Evolutionary conservation across 2,888 invertebrate species (phyloP), one percentile per base, ranked within the genome.

Genomic region (Ellobium chinense): DNA sequence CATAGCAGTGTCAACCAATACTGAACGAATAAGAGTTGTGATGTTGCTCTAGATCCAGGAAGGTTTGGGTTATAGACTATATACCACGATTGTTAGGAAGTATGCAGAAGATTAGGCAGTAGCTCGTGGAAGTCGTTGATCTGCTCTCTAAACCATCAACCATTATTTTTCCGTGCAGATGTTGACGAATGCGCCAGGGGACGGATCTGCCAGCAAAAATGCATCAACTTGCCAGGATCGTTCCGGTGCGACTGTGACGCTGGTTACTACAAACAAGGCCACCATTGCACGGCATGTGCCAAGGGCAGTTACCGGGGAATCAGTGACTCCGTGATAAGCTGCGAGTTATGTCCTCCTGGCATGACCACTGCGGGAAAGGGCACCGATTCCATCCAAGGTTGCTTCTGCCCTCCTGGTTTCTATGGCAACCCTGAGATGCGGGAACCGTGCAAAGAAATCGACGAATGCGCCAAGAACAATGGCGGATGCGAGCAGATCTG

Each of bases 161-260:
- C 1, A 34, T 14, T 27, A 9, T 58, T 18, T 60, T 31, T 60
- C 14, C 18, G 14, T 21, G 4, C 81, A 88, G 88, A 88, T 72
- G 78, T 86, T 24, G 78, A 88, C 77, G 88, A 88, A 70, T 88
- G 88, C 68, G 69, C 81, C 27, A 76, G 68, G 9, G 66, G 72
- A 3, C 84, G 86, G 56, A 76, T 78, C 1, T 89, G 89, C 78
- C 83, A 86, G 31, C 87, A 88, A 21, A 79, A 65, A 14, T 91
- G 91, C 77, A 80, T 85, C 62, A 89, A 90, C 75, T 78, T 85
- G 7, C 82, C 70, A 7, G 89, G 89, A 2, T 83, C 88, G 2
- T 90, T 88, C 82, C 79, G 79, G 24, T 91, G 91, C 82, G 85
- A 85, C 75, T 91, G 91, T 83, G 66, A 82, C 12, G 83, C 84